These are phyloP conservation scores for Nezara viridula DNA, from an alignment of 2,888 invertebrate genomes.

Conservation along the genomic window DNA sequence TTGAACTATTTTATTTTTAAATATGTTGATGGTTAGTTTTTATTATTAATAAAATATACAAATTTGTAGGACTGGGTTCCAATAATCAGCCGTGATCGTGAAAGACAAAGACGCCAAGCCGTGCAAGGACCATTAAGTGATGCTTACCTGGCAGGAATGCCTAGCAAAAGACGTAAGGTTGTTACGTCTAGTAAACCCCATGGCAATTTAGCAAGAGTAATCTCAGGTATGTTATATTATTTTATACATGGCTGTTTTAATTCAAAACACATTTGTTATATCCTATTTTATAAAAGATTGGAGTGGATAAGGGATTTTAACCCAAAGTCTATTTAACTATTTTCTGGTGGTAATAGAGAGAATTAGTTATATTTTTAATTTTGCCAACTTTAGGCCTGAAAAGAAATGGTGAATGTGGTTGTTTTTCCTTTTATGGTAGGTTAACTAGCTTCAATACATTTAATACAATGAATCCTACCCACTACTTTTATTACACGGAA, in stretches of 20 bases:
- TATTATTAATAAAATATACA: background rate
- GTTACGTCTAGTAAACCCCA: conserved; percentile 70
- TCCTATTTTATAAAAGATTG: no score
- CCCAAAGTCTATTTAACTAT: no score
- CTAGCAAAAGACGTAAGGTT: conserved; percentile 88
- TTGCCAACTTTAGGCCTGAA: no score
- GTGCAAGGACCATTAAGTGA: conserved; percentile 81
- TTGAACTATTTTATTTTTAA: background rate
- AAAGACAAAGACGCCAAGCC: conserved; percentile 77
- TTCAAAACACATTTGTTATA: no score
- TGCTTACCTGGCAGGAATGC: conserved; percentile 91
- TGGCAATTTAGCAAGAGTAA: conserved; percentile 66
- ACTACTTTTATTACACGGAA: no score
- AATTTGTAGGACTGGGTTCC: conserved; percentile 83
- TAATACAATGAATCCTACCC: no score
- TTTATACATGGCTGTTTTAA: no score
- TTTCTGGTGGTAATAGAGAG: no score
- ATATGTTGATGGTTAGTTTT: background rate
- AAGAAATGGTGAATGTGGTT: no score
- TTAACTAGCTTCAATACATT: background rate
- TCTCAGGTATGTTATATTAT: conserved; percentile 66
- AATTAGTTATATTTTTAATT: no score
- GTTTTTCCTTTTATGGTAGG: conserved; percentile 11
- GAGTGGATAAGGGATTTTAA: no score
- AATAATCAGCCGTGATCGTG: conserved; percentile 85